Evolutionary conservation across 2,113 vertebrate species (phyloP), one percentile per base, ranked within the genome.

Genomic region (Xenopus borealis): DNA sequence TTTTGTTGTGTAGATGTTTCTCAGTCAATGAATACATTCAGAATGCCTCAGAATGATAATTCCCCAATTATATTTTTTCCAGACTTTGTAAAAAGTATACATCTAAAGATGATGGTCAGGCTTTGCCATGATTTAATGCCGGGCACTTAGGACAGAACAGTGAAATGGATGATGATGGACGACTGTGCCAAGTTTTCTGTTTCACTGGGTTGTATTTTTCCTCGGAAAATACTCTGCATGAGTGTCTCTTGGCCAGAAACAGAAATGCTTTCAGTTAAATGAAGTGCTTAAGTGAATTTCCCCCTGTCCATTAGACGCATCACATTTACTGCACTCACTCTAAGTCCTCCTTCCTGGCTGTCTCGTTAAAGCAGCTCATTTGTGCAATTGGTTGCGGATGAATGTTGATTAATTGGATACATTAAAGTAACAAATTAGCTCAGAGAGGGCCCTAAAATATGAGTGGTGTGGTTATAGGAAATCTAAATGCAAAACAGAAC

Each of bases 191-290:
- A 62, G 72, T 50, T 9, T 59, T 75, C 65, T 62, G 23, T 30
- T 69, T 58, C 46, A 53, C 3, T 19, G 23, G 57, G 44, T 40
- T 62, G 44, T 69, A 18, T 47, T 75, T 27, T 12, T 23, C 27
- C n/a, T 46, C 23, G 58, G 53, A 63, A 69, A 33, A 69, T 46
- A 69, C 10, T 52, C 27, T 45, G 58, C 66, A 47, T 45, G 63
- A 63, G 4, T 73, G 80, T 67, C 53, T 62, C 69, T 81, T 80
- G 84, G 84, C 83, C 74, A 63, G 75, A 0, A 18, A 0, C 17
- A 76, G 79, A 67, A 46, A 40, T 74, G 72, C 78, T 57, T 64
- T 5, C 85, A 87, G 85, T 87, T 84, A 85, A 76, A 68, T 73
- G 76, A 72, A 87, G 83, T 86, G 86, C 83, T 80, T 1, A 62